These are phyloP conservation scores for Belonocnema kinseyi DNA, from an alignment of 1,140 invertebrate genomes.

Conservation along the genomic window DNA sequence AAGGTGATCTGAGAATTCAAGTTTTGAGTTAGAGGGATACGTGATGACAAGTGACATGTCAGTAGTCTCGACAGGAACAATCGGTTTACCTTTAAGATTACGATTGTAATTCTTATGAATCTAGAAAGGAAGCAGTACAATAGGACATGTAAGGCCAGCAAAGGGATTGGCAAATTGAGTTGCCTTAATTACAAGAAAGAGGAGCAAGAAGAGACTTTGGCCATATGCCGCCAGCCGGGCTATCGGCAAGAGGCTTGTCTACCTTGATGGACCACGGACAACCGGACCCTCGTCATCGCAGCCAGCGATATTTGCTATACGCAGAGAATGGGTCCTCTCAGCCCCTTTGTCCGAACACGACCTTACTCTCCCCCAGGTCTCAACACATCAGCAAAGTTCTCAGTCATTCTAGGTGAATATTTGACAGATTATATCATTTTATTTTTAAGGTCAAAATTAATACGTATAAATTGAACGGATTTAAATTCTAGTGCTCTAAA, in stretches of 20 bases:
- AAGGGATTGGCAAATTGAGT: neutral
- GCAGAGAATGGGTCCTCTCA: conserved; percentile 73
- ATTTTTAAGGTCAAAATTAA: too few relatives aligned
- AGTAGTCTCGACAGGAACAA: neutral
- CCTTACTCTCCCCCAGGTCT: conserved; percentile 69
- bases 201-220: conserved; percentile 54
- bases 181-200: neutral
- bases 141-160: neutral
- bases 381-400: conserved; percentile 64
- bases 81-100: neutral
- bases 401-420: conserved; percentile 57
- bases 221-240: conserved; percentile 75
- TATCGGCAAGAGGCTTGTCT: conserved; percentile 74
- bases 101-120: conserved; percentile 5
- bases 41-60: too few relatives aligned
- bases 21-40: too few relatives aligned
- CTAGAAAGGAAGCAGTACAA: neutral
- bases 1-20: too few relatives aligned
- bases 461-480: too few relatives aligned
- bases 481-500: too few relatives aligned
- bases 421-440: neutral
- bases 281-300: conserved; percentile 75
- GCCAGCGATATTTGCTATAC: conserved; percentile 71
- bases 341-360: conserved; percentile 59
- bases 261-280: conserved; percentile 76